A percentile compares a stretch with the other conserved stretches of the same genome.
Evolutionary conservation across 2,888 invertebrate genomes (phyloP).

Genomic region (Trachelus tabidus): DNA sequence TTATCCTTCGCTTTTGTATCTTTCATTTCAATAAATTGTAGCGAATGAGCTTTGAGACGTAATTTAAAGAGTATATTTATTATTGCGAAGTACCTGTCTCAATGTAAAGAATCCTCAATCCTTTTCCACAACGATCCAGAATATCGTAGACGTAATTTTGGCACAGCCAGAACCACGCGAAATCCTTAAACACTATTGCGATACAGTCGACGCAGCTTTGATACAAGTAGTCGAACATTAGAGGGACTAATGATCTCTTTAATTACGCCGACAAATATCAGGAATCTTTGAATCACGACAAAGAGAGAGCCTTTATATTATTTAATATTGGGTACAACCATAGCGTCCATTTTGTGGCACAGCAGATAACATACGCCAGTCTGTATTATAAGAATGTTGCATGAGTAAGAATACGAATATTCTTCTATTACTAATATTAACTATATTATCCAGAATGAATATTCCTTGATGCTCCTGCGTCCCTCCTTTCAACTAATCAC

Average conservation of each 20-base stretch:
- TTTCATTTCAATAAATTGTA: slow-evolving; percentile 9
- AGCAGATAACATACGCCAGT: neutral
- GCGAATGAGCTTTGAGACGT: neutral
- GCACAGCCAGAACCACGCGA: neutral
- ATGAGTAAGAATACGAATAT: neutral
- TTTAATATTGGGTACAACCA: neutral
- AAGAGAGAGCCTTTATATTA: neutral
- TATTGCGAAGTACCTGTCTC: slow-evolving; percentile 12
- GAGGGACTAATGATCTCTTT: neutral
- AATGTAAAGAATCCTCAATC: neutral
- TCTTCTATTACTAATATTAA: neutral
- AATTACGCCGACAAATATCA: neutral
- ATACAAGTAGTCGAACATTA: neutral
- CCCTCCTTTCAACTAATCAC: neutral
- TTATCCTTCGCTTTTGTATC: slow-evolving; percentile 2
- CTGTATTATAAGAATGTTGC: neutral
- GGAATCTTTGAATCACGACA: neutral
- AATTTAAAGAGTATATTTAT: slow-evolving; percentile 3
- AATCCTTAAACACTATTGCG: neutral
- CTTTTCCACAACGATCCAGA: neutral
- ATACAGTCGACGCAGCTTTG: neutral
- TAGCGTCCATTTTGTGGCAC: neutral
- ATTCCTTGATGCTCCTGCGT: neutral
- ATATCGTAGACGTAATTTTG: neutral
- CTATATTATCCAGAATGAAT: neutral